Evolutionary conservation across 2,113 vertebrate species (phyloP), one percentile per base, ranked within the genome.

Genomic region (Muscicapa adusta): DNA sequence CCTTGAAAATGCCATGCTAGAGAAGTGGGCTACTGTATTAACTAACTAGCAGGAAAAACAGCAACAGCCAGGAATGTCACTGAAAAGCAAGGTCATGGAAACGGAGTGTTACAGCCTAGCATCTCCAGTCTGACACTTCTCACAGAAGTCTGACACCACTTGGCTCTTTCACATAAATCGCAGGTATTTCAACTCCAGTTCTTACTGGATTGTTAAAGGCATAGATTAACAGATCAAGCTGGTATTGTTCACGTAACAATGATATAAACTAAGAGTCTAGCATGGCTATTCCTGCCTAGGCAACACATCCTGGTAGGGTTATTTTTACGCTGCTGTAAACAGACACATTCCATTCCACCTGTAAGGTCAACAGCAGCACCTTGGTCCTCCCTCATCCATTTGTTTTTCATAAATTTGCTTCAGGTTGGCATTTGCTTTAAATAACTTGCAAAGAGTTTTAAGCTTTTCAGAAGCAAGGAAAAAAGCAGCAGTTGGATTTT

Each of bases 281-380:
- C 2, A 5, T 1, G 1, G 48, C n/a, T 58, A 40, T 18, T 60
- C 57, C 36, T 63, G n/a, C 19, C n/a, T 10, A 34, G 20, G 48
- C 48, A 84, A 68, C 0, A 1, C 5, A 8, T 57, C 57, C 84
- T 50, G 48, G 33, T 0, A 0, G 19, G 26, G 76, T 82, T 90
- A 86, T 80, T 93, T 95, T 72, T 76, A 84, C 3, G 11, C 73
- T 68, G 29, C 74, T 85, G 29, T 58, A 85, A 89, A 92, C 58
- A 85, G 56, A 83, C 50, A 62, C 47, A 63, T 92, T 84, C 65
- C 80, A 51, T 43, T 67, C 60, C 53, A 96, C 70, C 40, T 89
- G 76, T 13, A 1, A 61, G 61, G 86, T 57, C 79, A 65, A 36
- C 6, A 0, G 67, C 1, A 0, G 78, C 62, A 95, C 50, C 62